phyloP scores from a whole-genome alignment of 2,888 invertebrate genomes.

The Prosopocoilus inquinatus region DNA sequence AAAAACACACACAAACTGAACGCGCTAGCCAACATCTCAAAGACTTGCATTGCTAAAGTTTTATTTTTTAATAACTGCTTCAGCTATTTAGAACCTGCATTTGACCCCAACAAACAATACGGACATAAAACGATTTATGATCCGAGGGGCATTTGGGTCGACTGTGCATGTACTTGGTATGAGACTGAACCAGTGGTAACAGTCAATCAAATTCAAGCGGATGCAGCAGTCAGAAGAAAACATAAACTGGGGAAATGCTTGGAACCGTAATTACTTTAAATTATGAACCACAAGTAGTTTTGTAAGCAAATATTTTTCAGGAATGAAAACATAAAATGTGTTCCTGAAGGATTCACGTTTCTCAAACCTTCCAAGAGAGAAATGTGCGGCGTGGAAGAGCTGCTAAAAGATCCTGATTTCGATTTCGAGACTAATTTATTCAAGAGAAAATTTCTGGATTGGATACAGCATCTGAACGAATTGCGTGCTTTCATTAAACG shows the following conservation, averaged over 20 bases:
- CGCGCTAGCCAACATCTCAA: no score
- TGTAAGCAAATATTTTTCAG: conserved; percentile 27
- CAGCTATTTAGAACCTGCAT: conserved; percentile 48
- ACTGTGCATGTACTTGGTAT: conserved; percentile 49
- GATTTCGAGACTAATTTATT: conserved; percentile 36
- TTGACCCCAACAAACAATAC: conserved; percentile 49
- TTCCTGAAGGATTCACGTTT: conserved; percentile 53
- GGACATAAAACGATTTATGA: conserved; percentile 52
- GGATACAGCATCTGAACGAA: conserved; percentile 52
- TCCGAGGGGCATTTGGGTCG: conserved; percentile 53
- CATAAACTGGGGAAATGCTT: conserved; percentile 49
- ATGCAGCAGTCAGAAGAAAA: conserved; percentile 46
- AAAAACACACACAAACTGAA: no score
- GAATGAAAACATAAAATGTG: conserved; percentile 51
- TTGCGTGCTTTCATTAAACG: conserved; percentile 47
- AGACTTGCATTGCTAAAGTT: no score
- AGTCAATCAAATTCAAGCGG: conserved; percentile 50
- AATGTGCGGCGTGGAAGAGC: conserved; percentile 52
- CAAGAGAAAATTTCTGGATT: conserved; percentile 49
- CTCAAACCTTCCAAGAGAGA: conserved; percentile 47
- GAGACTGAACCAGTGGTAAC: conserved; percentile 42
- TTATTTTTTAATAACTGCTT: conserved; percentile 14
- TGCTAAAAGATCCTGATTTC: conserved; percentile 40
- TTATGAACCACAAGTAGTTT: not conserved
- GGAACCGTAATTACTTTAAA: conserved; percentile 45